Percentiles rank a stretch among this genome's conserved stretches.
phyloP scores from a whole-genome alignment of 2,113 vertebrate genomes.

The Anas platyrhynchos region DNA sequence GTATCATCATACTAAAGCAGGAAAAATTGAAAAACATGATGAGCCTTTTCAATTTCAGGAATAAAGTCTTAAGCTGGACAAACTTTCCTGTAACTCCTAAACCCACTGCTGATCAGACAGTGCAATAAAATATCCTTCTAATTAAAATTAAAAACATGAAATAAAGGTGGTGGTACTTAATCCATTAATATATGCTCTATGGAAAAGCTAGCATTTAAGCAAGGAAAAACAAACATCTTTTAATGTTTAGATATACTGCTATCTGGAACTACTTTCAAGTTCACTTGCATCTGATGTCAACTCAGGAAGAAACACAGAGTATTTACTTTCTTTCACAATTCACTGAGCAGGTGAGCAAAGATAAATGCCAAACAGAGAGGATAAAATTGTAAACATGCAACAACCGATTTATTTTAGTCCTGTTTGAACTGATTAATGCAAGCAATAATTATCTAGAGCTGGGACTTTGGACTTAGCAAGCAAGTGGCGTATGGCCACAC shows the following conservation, averaged over 20 bases:
- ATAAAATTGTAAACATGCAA: constrained; percentile 13
- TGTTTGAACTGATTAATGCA: constrained; percentile 8
- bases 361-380: neutral
- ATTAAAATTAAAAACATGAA: neutral
- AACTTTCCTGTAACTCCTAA: neutral
- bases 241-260: neutral
- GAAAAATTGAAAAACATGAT: neutral
- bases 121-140: neutral
- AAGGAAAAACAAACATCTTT: neutral
- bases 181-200: neutral
- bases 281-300: neutral
- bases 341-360: neutral
- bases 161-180: neutral
- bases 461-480: neutral
- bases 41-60: neutral
- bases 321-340: constrained; percentile 25
- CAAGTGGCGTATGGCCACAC: neutral
- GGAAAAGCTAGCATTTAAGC: neutral
- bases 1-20: neutral
- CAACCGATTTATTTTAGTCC: neutral
- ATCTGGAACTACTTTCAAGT: neutral
- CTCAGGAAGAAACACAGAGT: neutral
- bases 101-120: neutral
- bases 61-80: neutral
- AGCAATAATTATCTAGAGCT: neutral